These are phyloP conservation scores for Siniperca undulata DNA, from an alignment of 2,797 vertebrate species.

Conservation along the genomic window DNA sequence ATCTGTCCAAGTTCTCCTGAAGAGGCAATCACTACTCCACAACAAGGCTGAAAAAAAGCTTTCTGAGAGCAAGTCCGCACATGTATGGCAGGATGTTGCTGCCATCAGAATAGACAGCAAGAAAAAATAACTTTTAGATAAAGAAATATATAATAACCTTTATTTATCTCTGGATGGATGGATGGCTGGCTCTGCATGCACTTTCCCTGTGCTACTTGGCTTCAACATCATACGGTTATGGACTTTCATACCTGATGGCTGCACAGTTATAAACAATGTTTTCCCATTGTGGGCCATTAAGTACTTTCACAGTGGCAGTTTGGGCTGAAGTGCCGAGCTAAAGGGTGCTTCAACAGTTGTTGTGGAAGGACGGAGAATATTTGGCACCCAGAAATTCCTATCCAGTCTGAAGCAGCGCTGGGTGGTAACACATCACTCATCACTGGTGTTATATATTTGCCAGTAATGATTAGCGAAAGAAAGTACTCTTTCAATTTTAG, in stretches of 20 bases:
- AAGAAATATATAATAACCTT: constrained; percentile 34
- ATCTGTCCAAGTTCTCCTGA: constrained; percentile 10
- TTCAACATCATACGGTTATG: constrained; percentile 43
- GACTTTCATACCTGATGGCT: constrained; percentile 61
- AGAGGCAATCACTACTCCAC: constrained; percentile 12
- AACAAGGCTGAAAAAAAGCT: constrained; percentile 9
- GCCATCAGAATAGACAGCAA: constrained; percentile 1
- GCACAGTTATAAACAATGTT: constrained; percentile 72
- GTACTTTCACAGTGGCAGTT: constrained; percentile 69
- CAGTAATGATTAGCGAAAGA: constrained; percentile 6
- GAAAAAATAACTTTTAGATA: constrained; percentile 14
- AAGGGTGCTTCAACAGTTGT: constrained; percentile 75
- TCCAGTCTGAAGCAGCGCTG: constrained; percentile 56
- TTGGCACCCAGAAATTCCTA: constrained; percentile 59
- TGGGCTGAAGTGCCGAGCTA: constrained; percentile 69
- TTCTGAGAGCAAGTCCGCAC: constrained; percentile 26
- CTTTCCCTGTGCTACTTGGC: constrained; percentile 19
- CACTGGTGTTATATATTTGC: constrained; percentile 26
- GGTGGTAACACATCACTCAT: constrained; percentile 21
- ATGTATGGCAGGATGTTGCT: background rate
- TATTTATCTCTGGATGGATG: constrained; percentile 32
- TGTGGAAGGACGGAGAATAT: constrained; percentile 66
- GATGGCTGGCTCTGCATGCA: constrained; percentile 7
- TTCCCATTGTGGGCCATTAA: constrained; percentile 74
- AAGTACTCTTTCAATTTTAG: constrained; percentile 9